Percentiles rank a stretch among this genome's conserved stretches.
Conservation (phyloP, 2,888 invertebrate species). For the Enoplolaimus lenunculus region DNA sequence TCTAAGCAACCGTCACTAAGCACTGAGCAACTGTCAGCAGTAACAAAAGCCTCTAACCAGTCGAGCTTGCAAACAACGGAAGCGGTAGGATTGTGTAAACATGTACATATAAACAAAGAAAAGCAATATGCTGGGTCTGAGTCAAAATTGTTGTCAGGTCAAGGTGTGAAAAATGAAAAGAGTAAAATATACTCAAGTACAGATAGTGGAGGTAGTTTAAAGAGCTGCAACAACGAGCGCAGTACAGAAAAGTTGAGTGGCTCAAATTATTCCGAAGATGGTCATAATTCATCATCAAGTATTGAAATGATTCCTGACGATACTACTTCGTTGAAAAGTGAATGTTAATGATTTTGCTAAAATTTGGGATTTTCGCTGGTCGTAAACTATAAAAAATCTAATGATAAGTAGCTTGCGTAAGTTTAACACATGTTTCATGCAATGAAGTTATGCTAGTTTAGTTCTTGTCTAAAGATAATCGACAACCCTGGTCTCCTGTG, state of each 20-base stretch:
- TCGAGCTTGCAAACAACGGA: not conserved
- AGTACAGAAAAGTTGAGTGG: not conserved
- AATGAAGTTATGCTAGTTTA: too few species aligned
- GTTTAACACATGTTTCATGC: too few species aligned
- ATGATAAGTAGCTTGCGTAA: too few species aligned
- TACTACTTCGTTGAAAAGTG: not conserved
- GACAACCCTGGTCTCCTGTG: too few species aligned
- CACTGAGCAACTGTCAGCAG: not conserved
- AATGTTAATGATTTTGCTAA: too few species aligned
- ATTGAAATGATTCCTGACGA: conserved; percentile 12
- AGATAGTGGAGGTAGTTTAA: not conserved
- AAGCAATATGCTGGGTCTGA: too few species aligned
- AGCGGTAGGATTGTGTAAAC: not conserved
- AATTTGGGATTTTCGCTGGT: too few species aligned
- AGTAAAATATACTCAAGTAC: not conserved
- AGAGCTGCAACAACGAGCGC: not conserved
- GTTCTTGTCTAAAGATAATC: too few species aligned
- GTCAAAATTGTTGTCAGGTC: not conserved
- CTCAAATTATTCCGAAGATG: not conserved
- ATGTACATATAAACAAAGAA: too few species aligned
- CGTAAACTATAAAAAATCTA: too few species aligned
- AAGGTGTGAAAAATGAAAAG: not conserved
- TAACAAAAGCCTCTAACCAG: not conserved
- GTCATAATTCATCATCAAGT: conserved; percentile 4
- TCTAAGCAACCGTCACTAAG: not conserved